Evolutionary conservation across 1,140 invertebrate species (phyloP).

Genomic region (Leptestheria dahalacensis): DNA sequence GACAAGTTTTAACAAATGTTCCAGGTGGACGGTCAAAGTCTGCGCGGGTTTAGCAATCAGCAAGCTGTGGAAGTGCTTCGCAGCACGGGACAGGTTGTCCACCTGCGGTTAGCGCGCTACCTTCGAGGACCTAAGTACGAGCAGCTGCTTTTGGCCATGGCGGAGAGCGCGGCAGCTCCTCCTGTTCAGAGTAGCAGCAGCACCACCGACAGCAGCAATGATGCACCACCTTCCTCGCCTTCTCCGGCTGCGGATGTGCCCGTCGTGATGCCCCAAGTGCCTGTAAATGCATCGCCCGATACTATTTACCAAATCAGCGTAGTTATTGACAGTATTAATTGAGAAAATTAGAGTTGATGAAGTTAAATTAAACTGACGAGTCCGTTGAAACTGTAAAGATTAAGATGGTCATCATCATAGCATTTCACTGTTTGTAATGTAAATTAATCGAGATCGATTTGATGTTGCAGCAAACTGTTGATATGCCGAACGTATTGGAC

Average conservation of each 20-base stretch:
- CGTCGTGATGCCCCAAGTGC: conserved; percentile 39
- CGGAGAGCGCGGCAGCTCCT: conserved; percentile 32
- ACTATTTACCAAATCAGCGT: no score
- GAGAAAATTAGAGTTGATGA: no score
- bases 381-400: no score
- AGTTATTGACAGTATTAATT: no score
- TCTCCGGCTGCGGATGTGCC: conserved; percentile 7
- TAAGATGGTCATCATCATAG: no score
- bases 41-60: conserved; percentile 89
- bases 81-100: conserved; percentile 73
- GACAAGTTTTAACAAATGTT: no score
- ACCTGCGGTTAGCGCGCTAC: conserved; percentile 77
- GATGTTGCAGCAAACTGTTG: background rate
- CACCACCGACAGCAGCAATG: background rate
- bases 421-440: no score
- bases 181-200: background rate
- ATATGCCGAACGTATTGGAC: background rate
- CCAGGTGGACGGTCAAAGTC: conserved; percentile 74
- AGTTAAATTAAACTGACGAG: no score
- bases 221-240: conserved; percentile 4
- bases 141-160: conserved; percentile 84
- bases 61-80: conserved; percentile 81
- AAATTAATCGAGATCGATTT: no score
- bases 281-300: no score
- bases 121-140: conserved; percentile 87